Evolutionary conservation across 2,888 invertebrate genomes (phyloP), one percentile per base, ranked within the genome.

Genomic region (Tipula unca): DNA sequence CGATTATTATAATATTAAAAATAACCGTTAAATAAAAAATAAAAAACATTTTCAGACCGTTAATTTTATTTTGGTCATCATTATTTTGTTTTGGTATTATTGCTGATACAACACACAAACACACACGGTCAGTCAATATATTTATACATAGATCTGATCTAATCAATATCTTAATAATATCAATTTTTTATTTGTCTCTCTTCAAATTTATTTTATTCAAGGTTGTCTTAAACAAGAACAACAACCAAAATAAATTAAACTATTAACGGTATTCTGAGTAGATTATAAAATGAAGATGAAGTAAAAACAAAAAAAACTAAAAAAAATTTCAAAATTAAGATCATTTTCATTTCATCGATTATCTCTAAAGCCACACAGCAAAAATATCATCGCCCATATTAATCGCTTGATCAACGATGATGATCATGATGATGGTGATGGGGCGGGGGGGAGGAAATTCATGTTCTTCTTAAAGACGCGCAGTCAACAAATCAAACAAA

Each of bases 201-300:
- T 69, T 69, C 69, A 69, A 69, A 69, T 69, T 69, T 69, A 69
- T 69, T 69, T 25, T 69, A 25, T 69, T 69, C 69, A 69, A 69
- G 69, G 69, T 69, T 69, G 69, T 69, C 69, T 69, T 69, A 8
- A 54, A 20, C 20, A 20, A 54, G 0, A 54, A 54, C 3, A 48
- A 17, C 6, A 69, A 69, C 20, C 5, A 69, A 25, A 69, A 69
- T 48, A 69, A 69, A 69, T 25, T 69, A 69, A 69, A 69, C 69
- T 69, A 69, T 69, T 69, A 69, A 69, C 69, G 69, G 69, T 69
- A 69, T 69, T 69, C 69, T 69, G 69, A 69, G 69, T 69, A 69
- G 69, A 69, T 69, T 69, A 69, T 25, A 69, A 69, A 25, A 69
- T 69, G 69, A 69, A 69, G 69, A 69, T 25, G 69, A 69, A 69